Base-by-base conservation (phyloP, 2,888 invertebrate genomes). In the Salticus scenicus region DNA sequence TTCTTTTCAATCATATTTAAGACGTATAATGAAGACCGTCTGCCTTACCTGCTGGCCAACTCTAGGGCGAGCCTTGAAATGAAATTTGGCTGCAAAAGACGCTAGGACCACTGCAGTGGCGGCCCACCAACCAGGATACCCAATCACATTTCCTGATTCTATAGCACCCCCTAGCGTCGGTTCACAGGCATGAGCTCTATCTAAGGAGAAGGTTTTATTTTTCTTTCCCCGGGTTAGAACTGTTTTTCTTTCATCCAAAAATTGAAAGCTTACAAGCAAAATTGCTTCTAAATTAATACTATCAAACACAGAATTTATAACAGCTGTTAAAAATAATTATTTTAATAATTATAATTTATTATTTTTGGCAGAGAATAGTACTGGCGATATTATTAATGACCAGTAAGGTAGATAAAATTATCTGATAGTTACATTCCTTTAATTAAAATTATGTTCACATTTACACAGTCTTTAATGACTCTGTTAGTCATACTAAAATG, bases 101-200 rank as follows among this genome's bases (percentile, higher is more conserved):
- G 42, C 42, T 47, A 47, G 17, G 42, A 47, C 42, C 42, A 47
- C 42, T 47, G 42, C 42, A 47, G 42, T 47, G 42, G 42, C 42
- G 42, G 17, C 42, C 42, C 42, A 17, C 7, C 42, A 17, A 14
- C 42, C 17, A 4, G 17, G 2, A 10, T 17, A 47, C 7, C 42
- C 42, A 47, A 47, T 47, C 42, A 47, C 42, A 17, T 12, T 47
- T 47, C 17, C 42, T 1, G 42, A 47, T 47, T 47, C 42, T 2
- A 7, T 8, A 7, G 42, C 42, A 47, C 42, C 42, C 42, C 42
- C 42, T 47, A 10, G 1, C 17, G 10, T 14, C 42, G 14, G 17
- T 2, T 17, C 17, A 37, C 42, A 47, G 42, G 42, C 42, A 17
- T 17, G 42, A 47, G 17, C 42, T 47, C 7, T 17, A 47, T 47